Base-by-base conservation (phyloP, 92 coral and sea anemone genomes). In the Palythoa grandiflora region DNA sequence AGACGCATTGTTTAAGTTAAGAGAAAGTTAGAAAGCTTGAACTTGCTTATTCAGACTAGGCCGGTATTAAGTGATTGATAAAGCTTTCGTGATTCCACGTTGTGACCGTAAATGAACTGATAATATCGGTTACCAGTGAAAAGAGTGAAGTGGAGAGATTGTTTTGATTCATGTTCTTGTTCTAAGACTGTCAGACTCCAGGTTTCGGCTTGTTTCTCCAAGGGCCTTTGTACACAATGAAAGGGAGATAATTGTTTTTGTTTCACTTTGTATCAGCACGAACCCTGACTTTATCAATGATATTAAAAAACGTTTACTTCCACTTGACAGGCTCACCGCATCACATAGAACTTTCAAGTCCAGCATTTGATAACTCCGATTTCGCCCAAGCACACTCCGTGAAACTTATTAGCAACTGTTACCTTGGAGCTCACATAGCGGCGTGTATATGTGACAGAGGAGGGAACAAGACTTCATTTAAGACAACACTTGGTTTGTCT, bases 321-420 rank as follows among this genome's bases (percentile, higher is more conserved):
- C 50, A 48, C 15, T 35, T 68, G 63, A 15, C 75, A 94, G 98
- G 98, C 20, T 89, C 95, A 16, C 90, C 98, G 4, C 98, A 94
- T 93, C 98, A 93, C 70, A 93, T 94, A 37, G 96, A 93, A 81
- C 65, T 94, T 5, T 90, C 87, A 86, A 93, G 95, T 70, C 98
- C 84, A 71, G 92, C 93, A 28, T 94, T 94, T 47, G 98, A 94
- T 44, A 83, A 84, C 21, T 28, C 78, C 17, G 92, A 92, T 12
- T 93, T 77, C 12, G 84, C 86, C 50, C 92, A 94, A 66, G 93
- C 78, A 20, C 95, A 94, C 77, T 66, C 84, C 5, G 70, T 91
- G 55, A 89, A 78, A 44, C 88, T 92, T 9, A 89, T 94, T 72
- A 77, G 93, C n/a, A 92, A 92, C 80, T 94, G 98, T 75, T 93